These are phyloP conservation scores for Euphydryas editha DNA, from an alignment of 2,888 invertebrate genomes.

Conservation along the genomic window DNA sequence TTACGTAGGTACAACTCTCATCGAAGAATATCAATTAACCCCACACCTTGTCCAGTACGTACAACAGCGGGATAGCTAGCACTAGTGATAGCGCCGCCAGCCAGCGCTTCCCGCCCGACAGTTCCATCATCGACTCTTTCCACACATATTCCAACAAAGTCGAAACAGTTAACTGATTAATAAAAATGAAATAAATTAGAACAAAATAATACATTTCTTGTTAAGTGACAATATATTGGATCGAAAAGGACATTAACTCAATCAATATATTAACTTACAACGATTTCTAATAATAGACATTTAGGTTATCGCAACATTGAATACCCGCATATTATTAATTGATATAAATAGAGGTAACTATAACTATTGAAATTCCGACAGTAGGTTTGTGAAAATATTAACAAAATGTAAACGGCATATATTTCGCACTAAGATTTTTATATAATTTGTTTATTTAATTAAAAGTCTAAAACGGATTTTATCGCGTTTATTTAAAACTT, in stretches of 20 bases:
- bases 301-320: constrained; percentile 18
- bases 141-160: background rate
- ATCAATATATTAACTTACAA: constrained; percentile 1
- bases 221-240: background rate
- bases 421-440: background rate
- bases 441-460: no score
- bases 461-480: no score
- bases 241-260: background rate
- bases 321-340: constrained; percentile 8
- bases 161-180: background rate
- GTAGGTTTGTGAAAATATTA: background rate
- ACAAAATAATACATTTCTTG: background rate
- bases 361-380: background rate
- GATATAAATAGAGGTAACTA: background rate
- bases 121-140: no score
- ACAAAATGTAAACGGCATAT: background rate
- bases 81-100: no score
- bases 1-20: no score
- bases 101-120: no score
- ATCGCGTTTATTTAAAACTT: no score
- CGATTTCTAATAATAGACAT: constrained; percentile 13
- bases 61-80: no score
- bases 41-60: no score
- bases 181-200: background rate
- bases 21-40: no score